Base-by-base conservation (phyloP, 2,888 invertebrate genomes). In the Syritta pipiens region DNA sequence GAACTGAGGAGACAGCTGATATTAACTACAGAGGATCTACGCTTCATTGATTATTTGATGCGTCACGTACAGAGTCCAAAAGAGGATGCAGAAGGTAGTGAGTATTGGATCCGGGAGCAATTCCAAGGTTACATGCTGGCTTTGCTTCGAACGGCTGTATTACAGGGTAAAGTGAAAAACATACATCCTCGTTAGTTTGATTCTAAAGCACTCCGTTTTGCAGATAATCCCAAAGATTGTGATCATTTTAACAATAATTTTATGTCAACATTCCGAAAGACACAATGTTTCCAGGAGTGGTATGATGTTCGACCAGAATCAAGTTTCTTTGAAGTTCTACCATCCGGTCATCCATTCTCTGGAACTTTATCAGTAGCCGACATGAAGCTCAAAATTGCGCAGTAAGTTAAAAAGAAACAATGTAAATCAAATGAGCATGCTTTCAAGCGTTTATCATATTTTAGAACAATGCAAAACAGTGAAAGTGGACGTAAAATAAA, bases 61-160 rank as follows among this genome's bases (percentile, higher is more conserved):
- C 92, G 95, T 30, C 93, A 93, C 86, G 93, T 93, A 0, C 91
- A 93, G 49, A 90, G 91, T 6, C 90, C 92, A 1, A 90, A 91
- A 60, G 92, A 93, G 83, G 94, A 94, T 86, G 92, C 92, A 19
- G 96, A 96, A 88, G 99, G 99, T 51, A 97, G 98, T 19, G 98
- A 99, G 86, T 94, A 96, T 83, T 99, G 99, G 99, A 94, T 99
- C 81, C 91, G 99, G 82, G 94, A 96, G 57, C 98, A 99, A 89
- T 98, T 98, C 87, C 93, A 94, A 82, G 93, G 95, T 53, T 97
- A 97, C 86, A 90, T 96, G 81, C 90, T 97, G 83, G 95, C 95
- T 85, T 90, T 97, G 72, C 86, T 97, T 82, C 91, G 96, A 83
- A 96, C 96, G 5, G 94, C 95, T 28, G 89, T 95, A 79, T 88